Base-by-base conservation (phyloP, 2,888 invertebrate genomes). In the Leptothorax acervorum region DNA sequence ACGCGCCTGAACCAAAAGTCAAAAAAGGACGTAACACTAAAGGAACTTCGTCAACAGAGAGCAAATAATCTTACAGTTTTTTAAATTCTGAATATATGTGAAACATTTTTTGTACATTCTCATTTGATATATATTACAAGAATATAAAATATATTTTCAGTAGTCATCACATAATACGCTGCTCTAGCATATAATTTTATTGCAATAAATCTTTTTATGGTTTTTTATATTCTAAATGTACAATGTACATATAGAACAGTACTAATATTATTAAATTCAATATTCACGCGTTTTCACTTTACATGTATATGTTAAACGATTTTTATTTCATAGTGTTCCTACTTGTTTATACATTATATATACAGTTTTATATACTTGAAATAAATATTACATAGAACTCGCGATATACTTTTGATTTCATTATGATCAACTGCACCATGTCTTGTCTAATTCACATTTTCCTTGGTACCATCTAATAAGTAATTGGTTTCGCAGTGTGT, bases 391-490 rank as follows among this genome's bases (percentile, higher is more conserved):
- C 12, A 78, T 23, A 35, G 31, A 6, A 51, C 5, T 66, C 53
- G 12, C 53, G 35, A 81, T 60, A 62, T 48, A 86, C 12, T 73
- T 45, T 55, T 68, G 11, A 55, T 45, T 66, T 76, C 11, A 48
- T 62, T 31, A 55, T 23, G 6, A 39, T 82, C 28, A 73, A 51
- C 51, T 78, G 93, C 99, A 99, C 98, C 98, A 99, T 48, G 96
- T 96, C 4, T 95, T 89, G 92, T 99, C 98, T 85, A 96, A 95
- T 88, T 97, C 95, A 93, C 99, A 99, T 95, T 99, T 99, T 71
- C 97, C 98, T 94, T 97, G 96, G 94, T 97, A 98, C 99, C 99
- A 99, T 85, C 97, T 95, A 73, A 97, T 96, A 93, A 98, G 96
- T 86, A 98, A 95, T 93, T 96, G 96, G 95, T 99, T 99, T 87